phyloP scores from a whole-genome alignment of 2,797 vertebrate species.

The Eurystomus glaucurus region DNA sequence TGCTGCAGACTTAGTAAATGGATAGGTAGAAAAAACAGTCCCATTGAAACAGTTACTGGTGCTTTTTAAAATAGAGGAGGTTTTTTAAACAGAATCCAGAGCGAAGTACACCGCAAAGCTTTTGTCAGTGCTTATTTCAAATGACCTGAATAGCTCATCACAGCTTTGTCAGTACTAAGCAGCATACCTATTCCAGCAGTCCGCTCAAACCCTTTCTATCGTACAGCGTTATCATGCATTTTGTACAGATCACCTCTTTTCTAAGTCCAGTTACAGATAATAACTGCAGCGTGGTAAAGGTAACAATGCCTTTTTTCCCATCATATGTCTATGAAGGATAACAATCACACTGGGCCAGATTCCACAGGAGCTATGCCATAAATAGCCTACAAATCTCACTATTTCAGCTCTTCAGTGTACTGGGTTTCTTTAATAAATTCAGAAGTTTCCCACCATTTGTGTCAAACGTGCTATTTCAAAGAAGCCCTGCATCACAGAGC shows the following conservation, averaged over 20 bases:
- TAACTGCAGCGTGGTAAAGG: background rate
- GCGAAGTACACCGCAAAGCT: background rate
- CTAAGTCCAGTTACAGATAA: background rate
- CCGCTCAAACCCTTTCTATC: background rate
- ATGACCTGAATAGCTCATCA: constrained; percentile 1
- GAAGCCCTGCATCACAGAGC: background rate
- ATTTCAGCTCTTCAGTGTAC: background rate
- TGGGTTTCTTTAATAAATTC: constrained; percentile 38
- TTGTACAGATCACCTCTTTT: background rate
- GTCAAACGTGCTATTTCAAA: constrained; percentile 49
- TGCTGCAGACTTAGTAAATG: background rate
- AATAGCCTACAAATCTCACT: constrained; percentile 5
- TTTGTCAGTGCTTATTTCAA: constrained; percentile 22
- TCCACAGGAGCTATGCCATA: background rate
- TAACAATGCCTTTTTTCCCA: background rate
- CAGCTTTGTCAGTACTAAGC: background rate
- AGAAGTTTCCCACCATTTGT: constrained; percentile 4
- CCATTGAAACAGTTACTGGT: background rate
- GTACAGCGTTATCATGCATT: background rate
- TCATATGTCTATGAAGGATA: background rate
- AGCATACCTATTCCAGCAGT: background rate
- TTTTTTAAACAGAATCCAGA: background rate
- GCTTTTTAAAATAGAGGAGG: background rate
- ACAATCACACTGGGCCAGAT: constrained; percentile 32
- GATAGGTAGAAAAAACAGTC: background rate